These are phyloP conservation scores for Trichonephila clavipes DNA, from an alignment of 1,140 invertebrate genomes.

Conservation along the genomic window DNA sequence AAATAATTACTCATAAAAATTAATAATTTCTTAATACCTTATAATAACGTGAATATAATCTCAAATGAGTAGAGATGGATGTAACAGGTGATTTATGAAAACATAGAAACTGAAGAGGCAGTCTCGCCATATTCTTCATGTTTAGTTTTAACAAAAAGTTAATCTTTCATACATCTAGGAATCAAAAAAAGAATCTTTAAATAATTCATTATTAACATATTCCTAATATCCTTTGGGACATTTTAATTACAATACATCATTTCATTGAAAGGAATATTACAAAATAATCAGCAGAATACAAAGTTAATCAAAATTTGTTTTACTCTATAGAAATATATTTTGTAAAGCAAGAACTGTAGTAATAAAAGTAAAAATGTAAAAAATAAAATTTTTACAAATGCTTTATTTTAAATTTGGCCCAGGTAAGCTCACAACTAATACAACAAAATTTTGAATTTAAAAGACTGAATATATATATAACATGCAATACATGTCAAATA, in stretches of 20 bases:
- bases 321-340: no score
- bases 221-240: neutral
- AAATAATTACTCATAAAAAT: neutral
- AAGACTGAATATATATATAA: no score
- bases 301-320: no score
- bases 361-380: no score
- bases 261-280: neutral
- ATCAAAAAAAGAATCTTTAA: neutral
- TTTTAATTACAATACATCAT: neutral
- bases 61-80: constrained; percentile 15
- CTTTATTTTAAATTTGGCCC: no score
- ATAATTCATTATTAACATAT: neutral
- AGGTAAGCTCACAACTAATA: no score
- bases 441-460: no score
- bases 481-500: neutral
- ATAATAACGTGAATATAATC: neutral
- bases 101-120: constrained; percentile 19
- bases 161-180: constrained; percentile 15
- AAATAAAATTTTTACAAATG: no score
- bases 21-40: constrained; percentile 15
- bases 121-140: constrained; percentile 53
- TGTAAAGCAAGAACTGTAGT: no score
- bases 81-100: constrained; percentile 44
- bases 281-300: neutral
- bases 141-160: constrained; percentile 14